These are phyloP conservation scores for Microtus montanus DNA, from an alignment of 2,113 vertebrate species.

Conservation along the genomic window DNA sequence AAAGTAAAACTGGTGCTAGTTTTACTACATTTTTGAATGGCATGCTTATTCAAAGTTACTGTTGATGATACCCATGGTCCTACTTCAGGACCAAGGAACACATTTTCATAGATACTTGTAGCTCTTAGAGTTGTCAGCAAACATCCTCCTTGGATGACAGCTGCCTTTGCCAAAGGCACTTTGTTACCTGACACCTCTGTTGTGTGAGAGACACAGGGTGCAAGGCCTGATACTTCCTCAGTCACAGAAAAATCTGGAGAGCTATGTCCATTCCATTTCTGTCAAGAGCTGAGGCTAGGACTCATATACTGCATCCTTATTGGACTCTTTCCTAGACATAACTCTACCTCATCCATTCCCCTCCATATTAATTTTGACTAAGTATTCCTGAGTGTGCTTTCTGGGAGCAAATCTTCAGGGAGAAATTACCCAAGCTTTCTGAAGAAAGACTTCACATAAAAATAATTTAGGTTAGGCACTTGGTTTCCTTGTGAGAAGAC, in stretches of 20 bases:
- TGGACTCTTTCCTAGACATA: neutral
- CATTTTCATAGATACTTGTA: neutral
- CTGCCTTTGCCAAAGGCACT: neutral
- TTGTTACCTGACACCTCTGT: neutral
- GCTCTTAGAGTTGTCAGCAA: neutral
- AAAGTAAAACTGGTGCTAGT: neutral
- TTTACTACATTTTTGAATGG: conserved; percentile 16
- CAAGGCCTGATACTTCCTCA: neutral
- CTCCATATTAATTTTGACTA: neutral
- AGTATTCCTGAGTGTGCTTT: neutral
- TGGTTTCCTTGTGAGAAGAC: neutral
- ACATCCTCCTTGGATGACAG: neutral
- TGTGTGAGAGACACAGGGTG: neutral
- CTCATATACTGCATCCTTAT: neutral
- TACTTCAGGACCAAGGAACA: neutral
- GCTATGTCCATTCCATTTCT: neutral
- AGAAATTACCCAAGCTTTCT: neutral
- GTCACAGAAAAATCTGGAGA: neutral
- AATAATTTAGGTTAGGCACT: neutral
- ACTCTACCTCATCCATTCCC: neutral
- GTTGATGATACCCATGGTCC: neutral
- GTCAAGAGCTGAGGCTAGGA: neutral
- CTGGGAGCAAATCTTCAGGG: neutral
- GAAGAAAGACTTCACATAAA: neutral
- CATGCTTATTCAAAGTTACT: neutral